Conservation (phyloP, 2,797 vertebrate species). For the Oophaga sylvatica region DNA sequence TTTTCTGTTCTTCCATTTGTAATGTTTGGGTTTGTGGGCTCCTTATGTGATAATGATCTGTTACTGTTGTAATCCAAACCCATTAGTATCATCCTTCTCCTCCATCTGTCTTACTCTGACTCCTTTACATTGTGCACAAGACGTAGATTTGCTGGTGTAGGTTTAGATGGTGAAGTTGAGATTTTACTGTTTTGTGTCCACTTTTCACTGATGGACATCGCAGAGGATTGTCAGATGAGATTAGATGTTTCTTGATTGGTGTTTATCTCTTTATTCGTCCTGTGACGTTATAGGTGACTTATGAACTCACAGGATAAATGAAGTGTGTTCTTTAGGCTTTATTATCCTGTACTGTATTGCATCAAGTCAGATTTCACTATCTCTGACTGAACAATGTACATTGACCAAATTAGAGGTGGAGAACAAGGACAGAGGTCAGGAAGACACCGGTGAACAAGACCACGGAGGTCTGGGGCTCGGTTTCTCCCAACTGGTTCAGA, state of each 20-base stretch:
- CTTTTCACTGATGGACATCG: too few relatives aligned
- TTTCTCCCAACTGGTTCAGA: neutral
- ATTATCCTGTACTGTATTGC: too few relatives aligned
- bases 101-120: neutral
- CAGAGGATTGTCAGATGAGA: neutral
- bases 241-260: neutral
- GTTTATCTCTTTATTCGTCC: too few relatives aligned
- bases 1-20: neutral
- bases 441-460: too few relatives aligned
- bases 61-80: neutral
- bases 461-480: too few relatives aligned
- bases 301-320: too few relatives aligned
- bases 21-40: neutral
- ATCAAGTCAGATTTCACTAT: too few relatives aligned
- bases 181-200: neutral
- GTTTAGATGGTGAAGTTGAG: neutral
- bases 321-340: too few relatives aligned
- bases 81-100: neutral
- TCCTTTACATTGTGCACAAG: neutral
- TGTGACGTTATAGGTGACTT: too few relatives aligned
- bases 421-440: too few relatives aligned
- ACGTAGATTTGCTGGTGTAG: neutral
- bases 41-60: neutral
- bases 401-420: too few relatives aligned
- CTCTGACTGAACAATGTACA: too few relatives aligned